Conservation (phyloP, 2,797 vertebrate species). For the Peromyscus aztecus region DNA sequence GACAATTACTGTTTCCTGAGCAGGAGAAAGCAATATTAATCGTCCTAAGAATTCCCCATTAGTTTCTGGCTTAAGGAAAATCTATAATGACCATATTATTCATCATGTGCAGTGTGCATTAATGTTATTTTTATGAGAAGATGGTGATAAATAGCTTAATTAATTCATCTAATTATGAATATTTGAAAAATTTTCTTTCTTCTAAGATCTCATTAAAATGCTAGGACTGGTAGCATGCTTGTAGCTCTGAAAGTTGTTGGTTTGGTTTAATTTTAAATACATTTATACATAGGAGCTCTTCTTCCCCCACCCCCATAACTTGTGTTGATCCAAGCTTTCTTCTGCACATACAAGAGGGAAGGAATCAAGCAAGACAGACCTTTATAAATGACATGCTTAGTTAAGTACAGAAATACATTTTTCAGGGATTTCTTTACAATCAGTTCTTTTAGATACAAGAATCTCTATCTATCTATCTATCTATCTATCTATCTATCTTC, state of each 20-base stretch:
- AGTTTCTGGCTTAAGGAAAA: conserved; percentile 71
- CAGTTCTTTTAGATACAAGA: background rate
- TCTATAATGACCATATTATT: conserved; percentile 69
- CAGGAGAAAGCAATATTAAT: conserved; percentile 46
- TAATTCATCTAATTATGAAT: conserved; percentile 68
- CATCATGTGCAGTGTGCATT: conserved; percentile 18
- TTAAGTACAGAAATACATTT: conserved; percentile 21
- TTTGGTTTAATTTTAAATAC: conserved; percentile 40
- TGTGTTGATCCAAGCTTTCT: background rate
- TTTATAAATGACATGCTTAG: background rate
- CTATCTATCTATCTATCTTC: background rate
- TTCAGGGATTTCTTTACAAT: background rate
- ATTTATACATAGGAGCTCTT: background rate
- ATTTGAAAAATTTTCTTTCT: conserved; percentile 19
- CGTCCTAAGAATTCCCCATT: conserved; percentile 31
- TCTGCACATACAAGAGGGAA: background rate
- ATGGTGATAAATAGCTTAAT: conserved; percentile 56
- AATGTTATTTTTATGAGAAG: conserved; percentile 66
- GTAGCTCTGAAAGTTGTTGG: conserved; percentile 16
- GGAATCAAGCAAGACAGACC: background rate
- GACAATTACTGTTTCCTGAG: conserved; percentile 26
- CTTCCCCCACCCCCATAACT: background rate
- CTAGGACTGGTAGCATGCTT: background rate
- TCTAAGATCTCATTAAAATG: conserved; percentile 40
- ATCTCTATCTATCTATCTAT: background rate